A percentile compares a stretch with the other conserved stretches of the same genome.
These are phyloP conservation scores for Tigriopus japonicus DNA, from an alignment of 1,140 invertebrate species.

Conservation along the genomic window DNA sequence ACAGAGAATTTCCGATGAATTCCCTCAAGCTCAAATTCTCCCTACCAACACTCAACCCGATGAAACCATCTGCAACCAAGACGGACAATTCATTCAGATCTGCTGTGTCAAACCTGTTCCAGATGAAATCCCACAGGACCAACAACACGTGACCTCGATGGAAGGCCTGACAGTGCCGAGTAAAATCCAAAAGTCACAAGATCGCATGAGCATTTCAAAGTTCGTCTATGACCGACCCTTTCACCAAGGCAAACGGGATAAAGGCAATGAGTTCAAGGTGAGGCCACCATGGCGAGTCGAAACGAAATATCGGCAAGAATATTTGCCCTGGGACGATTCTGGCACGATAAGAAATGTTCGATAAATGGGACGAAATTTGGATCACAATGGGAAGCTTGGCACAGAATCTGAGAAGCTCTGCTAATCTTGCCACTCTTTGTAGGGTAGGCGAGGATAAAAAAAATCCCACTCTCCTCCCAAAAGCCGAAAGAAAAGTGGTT, in stretches of 20 bases:
- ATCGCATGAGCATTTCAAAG: constrained; percentile 70
- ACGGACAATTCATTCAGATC: constrained; percentile 75
- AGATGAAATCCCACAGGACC: constrained; percentile 28
- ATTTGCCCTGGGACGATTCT: too few species aligned
- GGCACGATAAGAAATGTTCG: too few species aligned
- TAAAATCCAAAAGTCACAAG: constrained; percentile 66
- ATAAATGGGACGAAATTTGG: too few species aligned
- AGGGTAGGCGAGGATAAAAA: neutral
- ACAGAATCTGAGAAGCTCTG: neutral
- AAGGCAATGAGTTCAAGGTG: constrained; percentile 81
- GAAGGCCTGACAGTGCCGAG: constrained; percentile 51
- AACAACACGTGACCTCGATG: constrained; percentile 17
- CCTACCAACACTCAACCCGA: constrained; percentile 70
- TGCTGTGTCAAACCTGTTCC: constrained; percentile 79
- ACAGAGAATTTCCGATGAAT: constrained; percentile 74
- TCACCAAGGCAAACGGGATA: constrained; percentile 61
- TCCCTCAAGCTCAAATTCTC: constrained; percentile 71
- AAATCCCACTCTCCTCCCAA: neutral
- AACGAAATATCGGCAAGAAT: neutral
- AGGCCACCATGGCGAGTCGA: neutral
- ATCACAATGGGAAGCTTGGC: neutral
- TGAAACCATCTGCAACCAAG: constrained; percentile 57
- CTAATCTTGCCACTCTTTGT: neutral
- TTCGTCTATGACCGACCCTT: constrained; percentile 79
- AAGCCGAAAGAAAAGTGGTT: too few species aligned